Evolutionary conservation across 2,113 vertebrate genomes (phyloP).

Genomic region (Crypturellus undulatus): DNA sequence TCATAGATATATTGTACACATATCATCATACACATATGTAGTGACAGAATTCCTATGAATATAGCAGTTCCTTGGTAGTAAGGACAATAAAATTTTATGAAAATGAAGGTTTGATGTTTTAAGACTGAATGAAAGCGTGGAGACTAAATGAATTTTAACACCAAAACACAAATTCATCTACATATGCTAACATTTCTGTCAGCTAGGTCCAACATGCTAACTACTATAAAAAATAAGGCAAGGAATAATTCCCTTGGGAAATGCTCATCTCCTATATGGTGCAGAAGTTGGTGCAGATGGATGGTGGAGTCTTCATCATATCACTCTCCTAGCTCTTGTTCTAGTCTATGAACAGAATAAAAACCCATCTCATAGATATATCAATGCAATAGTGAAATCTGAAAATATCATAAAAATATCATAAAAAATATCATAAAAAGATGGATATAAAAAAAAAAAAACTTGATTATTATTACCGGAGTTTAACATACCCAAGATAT

Average conservation of each 20-base stretch:
- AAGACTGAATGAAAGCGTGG: not conserved
- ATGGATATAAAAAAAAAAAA: not conserved
- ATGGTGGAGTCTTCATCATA: fast-evolving
- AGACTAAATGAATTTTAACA: not conserved
- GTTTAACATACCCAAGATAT: not conserved
- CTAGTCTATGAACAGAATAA: not conserved
- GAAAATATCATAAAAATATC: not conserved
- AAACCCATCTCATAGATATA: not conserved
- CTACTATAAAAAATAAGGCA: not conserved
- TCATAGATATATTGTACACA: not conserved
- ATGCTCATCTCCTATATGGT: not conserved
- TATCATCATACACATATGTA: not conserved
- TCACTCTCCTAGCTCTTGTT: fast-evolving
- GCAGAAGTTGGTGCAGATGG: not conserved
- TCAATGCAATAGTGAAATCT: not conserved
- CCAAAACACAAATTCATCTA: not conserved
- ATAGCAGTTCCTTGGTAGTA: not conserved
- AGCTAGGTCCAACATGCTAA: not conserved
- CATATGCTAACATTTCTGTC: not conserved
- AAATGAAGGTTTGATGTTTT: not conserved
- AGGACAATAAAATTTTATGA: not conserved
- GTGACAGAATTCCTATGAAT: not conserved
- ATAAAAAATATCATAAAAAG: not conserved
- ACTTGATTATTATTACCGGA: not conserved
- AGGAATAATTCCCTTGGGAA: not conserved